Base-by-base conservation (phyloP, 2,797 vertebrate species). In the Chromobotia macracanthus region DNA sequence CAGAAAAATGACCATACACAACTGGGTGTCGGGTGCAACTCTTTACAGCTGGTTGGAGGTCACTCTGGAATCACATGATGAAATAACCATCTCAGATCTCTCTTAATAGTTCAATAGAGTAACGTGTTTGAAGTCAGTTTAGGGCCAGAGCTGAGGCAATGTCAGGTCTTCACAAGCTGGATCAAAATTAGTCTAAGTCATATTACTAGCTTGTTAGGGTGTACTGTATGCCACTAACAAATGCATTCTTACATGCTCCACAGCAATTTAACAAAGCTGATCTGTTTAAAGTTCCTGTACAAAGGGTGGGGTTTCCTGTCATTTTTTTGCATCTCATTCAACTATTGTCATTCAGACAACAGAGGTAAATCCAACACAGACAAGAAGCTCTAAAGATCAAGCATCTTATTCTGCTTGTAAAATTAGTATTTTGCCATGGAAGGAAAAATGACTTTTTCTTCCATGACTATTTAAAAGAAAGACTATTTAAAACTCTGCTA, bases 241-340 rank as follows among this genome's bases (percentile, higher is more conserved):
- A 56, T 44, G 38, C 23, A 76, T 58, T 19, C 21, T 5, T 2
- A 67, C 10, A 67, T 0, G 21, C 51, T 38, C 35, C 5, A 6
- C 35, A 3, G 35, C 35, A 38, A 38, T 28, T 76, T 12, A 56
- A 55, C 35, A 44, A 46, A 19, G 15, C 21, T 28, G 1, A 55
- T 53, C 15, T 8, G 2, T 11, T 35, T 19, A 44, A 25, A 21
- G 8, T 16, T 23, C 15, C 0, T 58, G 38, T 9, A 50, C 5
- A 46, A 48, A 75, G 66, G 72, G 72, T 68, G 61, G 61, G 38
- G 72, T 64, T 84, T 84, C 80, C 80, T 81, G 55, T 72, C 46
- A 64, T 9, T 35, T 35, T 38, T 21, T 9, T 18, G 9, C 31
- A 56, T 80, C 55, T 73, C 35, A 55, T 38, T 38, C 44, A 44